These are phyloP conservation scores for Euzophera pinguis DNA, from an alignment of 2,888 invertebrate genomes.

Conservation along the genomic window DNA sequence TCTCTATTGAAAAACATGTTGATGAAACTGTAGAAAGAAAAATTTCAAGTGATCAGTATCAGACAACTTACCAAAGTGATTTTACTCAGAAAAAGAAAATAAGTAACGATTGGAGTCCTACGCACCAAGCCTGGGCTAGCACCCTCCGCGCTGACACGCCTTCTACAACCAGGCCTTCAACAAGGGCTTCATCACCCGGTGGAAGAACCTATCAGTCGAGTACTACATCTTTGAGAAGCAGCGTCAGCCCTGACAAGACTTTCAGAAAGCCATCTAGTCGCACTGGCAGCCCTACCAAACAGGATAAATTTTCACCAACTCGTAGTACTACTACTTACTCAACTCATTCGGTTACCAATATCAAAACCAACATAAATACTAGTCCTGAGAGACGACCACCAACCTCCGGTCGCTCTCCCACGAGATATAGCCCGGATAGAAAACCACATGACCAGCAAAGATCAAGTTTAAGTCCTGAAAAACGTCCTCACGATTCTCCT, in stretches of 20 bases:
- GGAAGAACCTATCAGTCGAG: conserved; percentile 75
- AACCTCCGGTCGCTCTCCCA: conserved; percentile 41
- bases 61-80: conserved; percentile 81
- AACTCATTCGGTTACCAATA: conserved; percentile 44
- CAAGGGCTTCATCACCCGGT: conserved; percentile 78
- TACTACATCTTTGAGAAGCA: conserved; percentile 75
- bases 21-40: conserved; percentile 49
- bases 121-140: conserved; percentile 88
- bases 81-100: conserved; percentile 75
- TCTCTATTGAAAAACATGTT: conserved; percentile 39
- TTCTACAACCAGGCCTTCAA: conserved; percentile 65
- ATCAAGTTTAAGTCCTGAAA: conserved; percentile 41
- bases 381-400: conserved; percentile 48
- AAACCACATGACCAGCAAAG: conserved; percentile 29
- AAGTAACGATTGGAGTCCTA: conserved; percentile 83
- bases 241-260: conserved; percentile 70
- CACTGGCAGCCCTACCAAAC: conserved; percentile 48
- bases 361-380: conserved; percentile 39
- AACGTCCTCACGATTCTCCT: conserved; percentile 4
- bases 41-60: conserved; percentile 68
- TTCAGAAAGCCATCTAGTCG: conserved; percentile 55
- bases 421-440: conserved; percentile 52
- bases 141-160: conserved; percentile 84
- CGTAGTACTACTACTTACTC: conserved; percentile 47
- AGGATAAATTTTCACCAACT: conserved; percentile 56